These are phyloP conservation scores for Alces alces DNA, from an alignment of 2,113 vertebrate species.

Conservation along the genomic window DNA sequence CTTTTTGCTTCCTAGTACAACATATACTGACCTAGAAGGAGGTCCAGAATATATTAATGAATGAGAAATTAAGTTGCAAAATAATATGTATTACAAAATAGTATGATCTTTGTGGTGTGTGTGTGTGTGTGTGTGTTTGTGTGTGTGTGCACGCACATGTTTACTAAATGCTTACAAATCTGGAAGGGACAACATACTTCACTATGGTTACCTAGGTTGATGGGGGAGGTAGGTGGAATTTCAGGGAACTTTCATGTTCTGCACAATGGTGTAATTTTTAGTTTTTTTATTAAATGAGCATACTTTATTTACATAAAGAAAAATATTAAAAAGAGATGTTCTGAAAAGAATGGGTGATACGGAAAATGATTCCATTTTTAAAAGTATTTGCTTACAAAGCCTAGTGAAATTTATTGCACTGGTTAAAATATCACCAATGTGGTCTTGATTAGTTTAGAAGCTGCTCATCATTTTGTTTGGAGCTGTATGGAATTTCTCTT, in stretches of 20 bases:
- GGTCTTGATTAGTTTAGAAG: neutral
- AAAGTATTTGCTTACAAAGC: neutral
- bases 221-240: neutral
- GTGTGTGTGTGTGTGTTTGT: neutral
- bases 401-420: neutral
- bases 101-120: neutral
- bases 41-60: neutral
- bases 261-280: neutral
- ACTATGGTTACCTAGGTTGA: neutral
- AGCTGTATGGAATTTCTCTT: neutral
- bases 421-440: neutral
- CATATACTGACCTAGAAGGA: neutral
- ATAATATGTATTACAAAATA: neutral
- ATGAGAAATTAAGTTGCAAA: neutral
- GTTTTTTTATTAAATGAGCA: neutral
- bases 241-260: neutral
- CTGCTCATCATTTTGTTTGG: neutral
- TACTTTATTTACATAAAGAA: neutral
- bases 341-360: neutral
- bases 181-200: neutral
- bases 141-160: accelerated
- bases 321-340: neutral
- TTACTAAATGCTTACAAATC: neutral
- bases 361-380: neutral
- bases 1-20: neutral